phyloP scores from a whole-genome alignment of 2,113 vertebrate species.

The Eupsittula cactorum region DNA sequence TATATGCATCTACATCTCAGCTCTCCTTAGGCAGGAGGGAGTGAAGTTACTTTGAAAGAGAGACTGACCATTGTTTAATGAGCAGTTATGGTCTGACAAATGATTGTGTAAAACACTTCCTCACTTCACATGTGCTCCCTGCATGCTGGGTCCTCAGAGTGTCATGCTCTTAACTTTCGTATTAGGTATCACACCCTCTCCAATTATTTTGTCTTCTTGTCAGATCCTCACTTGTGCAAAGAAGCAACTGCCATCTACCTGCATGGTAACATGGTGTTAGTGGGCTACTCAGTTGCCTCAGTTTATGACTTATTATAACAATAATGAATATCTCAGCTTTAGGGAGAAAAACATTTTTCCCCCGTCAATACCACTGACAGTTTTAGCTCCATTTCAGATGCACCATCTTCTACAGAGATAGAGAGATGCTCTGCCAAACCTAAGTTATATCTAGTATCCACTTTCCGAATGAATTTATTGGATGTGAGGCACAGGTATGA shows the following conservation, averaged over 20 bases:
- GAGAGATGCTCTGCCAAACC: not conserved
- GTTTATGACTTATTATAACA: not conserved
- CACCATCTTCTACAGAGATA: not conserved
- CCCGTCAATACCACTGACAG: not conserved
- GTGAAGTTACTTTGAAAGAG: not conserved
- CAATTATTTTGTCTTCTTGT: constrained; percentile 35
- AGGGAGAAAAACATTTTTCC: not conserved
- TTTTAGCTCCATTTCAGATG: not conserved
- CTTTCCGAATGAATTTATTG: not conserved
- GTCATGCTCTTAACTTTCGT: not conserved
- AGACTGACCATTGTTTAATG: constrained; percentile 26
- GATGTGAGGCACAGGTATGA: not conserved
- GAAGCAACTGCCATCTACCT: not conserved
- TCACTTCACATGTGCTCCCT: not conserved
- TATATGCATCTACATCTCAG: not conserved
- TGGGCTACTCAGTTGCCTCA: not conserved
- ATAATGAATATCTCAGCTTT: not conserved
- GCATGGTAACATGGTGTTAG: not conserved
- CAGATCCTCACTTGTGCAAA: not conserved
- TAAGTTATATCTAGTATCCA: not conserved
- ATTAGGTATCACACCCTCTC: not conserved
- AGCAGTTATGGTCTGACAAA: constrained; percentile 29
- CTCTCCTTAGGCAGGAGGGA: not conserved
- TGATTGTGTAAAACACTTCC: constrained; percentile 13
- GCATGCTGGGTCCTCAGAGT: not conserved